Evolutionary conservation across 2,797 vertebrate genomes (phyloP).

Genomic region (Phyllotis vaccarum): DNA sequence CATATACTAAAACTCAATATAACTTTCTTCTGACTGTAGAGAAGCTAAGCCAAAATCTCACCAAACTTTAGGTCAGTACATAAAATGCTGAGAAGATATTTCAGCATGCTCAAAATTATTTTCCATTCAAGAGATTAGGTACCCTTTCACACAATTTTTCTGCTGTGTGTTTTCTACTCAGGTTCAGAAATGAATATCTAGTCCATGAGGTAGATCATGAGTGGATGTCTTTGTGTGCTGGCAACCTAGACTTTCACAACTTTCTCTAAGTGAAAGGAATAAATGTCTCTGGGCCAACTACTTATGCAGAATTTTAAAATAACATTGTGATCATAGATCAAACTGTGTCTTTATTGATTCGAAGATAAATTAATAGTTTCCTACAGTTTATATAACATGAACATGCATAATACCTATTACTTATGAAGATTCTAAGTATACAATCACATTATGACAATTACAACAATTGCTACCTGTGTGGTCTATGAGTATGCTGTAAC

Average conservation of each 20-base stretch:
- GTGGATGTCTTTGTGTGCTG: background rate
- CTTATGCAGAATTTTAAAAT: background rate
- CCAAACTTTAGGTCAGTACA: constrained; percentile 14
- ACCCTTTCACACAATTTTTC: background rate
- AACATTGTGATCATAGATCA: background rate
- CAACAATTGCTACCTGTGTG: background rate
- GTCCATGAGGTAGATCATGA: background rate
- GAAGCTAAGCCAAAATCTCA: background rate
- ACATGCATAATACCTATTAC: background rate
- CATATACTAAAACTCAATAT: constrained; percentile 36
- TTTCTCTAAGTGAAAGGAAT: background rate
- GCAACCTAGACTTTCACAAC: background rate
- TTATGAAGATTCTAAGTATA: background rate
- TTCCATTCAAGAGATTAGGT: background rate
- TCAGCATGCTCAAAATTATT: background rate
- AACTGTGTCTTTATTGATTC: background rate
- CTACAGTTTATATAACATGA: background rate
- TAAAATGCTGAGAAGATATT: constrained; percentile 22
- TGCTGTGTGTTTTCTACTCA: background rate
- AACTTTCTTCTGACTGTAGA: background rate
- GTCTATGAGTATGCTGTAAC: background rate
- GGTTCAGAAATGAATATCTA: constrained; percentile 5
- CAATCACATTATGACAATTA: constrained; percentile 1
- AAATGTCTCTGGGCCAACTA: background rate
- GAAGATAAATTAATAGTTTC: constrained; percentile 29